Conservation (phyloP, 2,797 vertebrate genomes). For the Smutsia temminckii region DNA sequence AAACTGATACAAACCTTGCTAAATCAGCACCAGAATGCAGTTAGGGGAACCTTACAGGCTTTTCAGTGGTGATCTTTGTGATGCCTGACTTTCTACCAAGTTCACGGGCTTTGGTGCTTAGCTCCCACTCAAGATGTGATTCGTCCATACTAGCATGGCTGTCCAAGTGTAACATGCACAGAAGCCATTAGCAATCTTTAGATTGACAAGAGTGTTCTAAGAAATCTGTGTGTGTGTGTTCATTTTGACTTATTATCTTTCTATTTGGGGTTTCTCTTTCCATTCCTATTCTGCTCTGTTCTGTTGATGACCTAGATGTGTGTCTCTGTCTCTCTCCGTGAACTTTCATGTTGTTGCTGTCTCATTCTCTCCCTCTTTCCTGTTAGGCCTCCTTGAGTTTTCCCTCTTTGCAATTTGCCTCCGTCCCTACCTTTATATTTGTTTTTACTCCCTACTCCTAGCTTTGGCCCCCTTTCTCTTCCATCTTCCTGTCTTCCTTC, state of each 20-base stretch:
- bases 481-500: background rate
- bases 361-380: background rate
- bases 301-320: background rate
- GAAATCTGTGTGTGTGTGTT: background rate
- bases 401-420: accelerated
- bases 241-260: background rate
- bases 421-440: background rate
- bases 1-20: background rate
- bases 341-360: background rate
- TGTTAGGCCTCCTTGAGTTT: background rate
- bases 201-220: background rate
- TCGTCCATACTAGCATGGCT: accelerated
- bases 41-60: accelerated
- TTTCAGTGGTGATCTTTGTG: background rate
- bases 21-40: background rate
- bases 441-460: background rate
- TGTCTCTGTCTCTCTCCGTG: background rate
- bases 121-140: too few relatives aligned
- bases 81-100: background rate
- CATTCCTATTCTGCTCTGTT: background rate
- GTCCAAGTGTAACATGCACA: background rate
- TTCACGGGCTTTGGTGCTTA: too few relatives aligned
- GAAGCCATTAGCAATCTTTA: background rate
- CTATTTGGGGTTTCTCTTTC: background rate
- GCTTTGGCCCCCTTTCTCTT: background rate